A percentile compares a stretch with the other conserved stretches of the same genome.
Conservation (phyloP, 2,888 invertebrate genomes). For the Hirtodrosophila trivittata region DNA sequence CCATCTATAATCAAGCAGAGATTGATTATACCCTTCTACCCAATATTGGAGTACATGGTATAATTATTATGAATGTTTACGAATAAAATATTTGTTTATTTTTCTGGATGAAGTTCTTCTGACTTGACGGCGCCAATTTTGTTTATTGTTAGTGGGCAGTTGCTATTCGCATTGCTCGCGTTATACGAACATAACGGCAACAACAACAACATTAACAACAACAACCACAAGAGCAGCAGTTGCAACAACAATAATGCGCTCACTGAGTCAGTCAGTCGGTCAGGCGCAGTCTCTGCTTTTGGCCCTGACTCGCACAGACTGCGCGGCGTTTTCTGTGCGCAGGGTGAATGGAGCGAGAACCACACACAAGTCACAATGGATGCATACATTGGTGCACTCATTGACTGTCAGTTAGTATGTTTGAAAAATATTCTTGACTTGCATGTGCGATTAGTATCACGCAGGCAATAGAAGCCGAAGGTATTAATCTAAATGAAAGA, state of each 20-base stretch:
- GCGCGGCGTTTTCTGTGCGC: conserved; percentile 34
- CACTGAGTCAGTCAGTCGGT: conserved; percentile 37
- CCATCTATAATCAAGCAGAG: too few relatives aligned
- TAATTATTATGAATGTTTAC: too few relatives aligned
- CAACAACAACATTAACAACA: conserved; percentile 10
- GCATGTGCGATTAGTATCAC: too few relatives aligned
- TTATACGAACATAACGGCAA: conserved; percentile 4
- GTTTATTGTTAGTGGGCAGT: conserved; percentile 26
- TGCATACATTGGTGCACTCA: conserved; percentile 35
- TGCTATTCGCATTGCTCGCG: conserved; percentile 7
- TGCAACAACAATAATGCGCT: conserved; percentile 14
- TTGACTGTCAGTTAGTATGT: conserved; percentile 27
- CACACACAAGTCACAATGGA: conserved; percentile 2
- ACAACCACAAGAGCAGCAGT: conserved; percentile 7
- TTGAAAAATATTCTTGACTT: too few relatives aligned
- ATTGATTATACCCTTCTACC: too few relatives aligned
- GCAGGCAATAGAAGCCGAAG: too few relatives aligned
- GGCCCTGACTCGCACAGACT: conserved; percentile 39
- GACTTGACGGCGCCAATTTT: conserved; percentile 27
- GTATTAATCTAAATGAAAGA: background rate
- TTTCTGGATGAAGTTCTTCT: conserved; percentile 9
- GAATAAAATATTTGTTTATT: too few relatives aligned
- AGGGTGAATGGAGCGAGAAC: background rate
- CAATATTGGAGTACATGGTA: too few relatives aligned
- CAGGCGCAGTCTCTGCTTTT: background rate